Conservation (phyloP, 2,113 vertebrate species). For the Tachycineta bicolor region DNA sequence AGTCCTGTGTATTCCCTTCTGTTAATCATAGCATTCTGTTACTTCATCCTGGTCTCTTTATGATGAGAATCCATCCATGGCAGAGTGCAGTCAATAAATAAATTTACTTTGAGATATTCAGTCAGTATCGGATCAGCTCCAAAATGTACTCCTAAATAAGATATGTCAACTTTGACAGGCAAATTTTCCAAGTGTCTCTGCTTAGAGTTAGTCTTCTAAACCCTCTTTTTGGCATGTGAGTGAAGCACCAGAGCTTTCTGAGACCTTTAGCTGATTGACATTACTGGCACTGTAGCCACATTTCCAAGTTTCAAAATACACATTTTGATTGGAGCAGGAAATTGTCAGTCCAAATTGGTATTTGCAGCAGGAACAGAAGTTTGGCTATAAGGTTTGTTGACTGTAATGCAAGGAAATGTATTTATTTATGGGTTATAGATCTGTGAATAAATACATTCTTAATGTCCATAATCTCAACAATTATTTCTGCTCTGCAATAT, state of each 20-base stretch:
- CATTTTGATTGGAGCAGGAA: not conserved
- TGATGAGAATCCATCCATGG: not conserved
- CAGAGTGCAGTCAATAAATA: not conserved
- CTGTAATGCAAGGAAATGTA: not conserved
- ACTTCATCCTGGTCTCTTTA: not conserved
- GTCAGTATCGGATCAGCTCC: not conserved
- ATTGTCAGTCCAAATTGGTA: not conserved
- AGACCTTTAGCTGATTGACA: not conserved
- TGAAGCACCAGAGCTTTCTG: not conserved
- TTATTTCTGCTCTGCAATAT: conserved; percentile 15
- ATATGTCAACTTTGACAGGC: not conserved
- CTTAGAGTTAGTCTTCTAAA: not conserved
- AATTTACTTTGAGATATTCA: not conserved
- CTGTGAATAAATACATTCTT: conserved; percentile 31
- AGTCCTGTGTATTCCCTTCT: not conserved
- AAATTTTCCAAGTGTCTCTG: not conserved
- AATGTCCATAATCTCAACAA: not conserved
- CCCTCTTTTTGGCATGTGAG: not conserved
- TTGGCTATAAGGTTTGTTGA: not conserved
- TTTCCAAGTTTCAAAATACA: not conserved
- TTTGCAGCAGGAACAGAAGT: not conserved
- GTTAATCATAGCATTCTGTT: not conserved
- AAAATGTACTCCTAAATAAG: not conserved
- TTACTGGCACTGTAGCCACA: not conserved
- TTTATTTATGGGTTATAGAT: conserved; percentile 10